These are phyloP conservation scores for Diogma glabrata DNA, from an alignment of 2,888 invertebrate species.

Conservation along the genomic window DNA sequence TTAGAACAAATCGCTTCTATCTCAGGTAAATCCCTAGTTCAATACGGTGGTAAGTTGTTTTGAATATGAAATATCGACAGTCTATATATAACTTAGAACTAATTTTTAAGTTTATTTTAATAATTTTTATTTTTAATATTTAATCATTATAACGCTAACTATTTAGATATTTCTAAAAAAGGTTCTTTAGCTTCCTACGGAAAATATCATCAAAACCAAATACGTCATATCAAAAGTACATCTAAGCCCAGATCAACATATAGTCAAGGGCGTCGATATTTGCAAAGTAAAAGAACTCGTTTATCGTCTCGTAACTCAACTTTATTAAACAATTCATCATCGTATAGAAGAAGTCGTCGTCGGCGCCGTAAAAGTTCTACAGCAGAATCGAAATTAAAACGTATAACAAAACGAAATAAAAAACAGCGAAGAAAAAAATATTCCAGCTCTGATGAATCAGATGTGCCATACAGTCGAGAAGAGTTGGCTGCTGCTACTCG, in stretches of 20 bases:
- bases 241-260: no score
- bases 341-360: neutral
- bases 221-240: no score
- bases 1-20: slow-evolving; percentile 33
- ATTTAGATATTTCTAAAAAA: slow-evolving; percentile 7
- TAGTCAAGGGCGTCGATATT: neutral
- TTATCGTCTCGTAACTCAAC: neutral
- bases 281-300: no score
- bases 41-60: no score
- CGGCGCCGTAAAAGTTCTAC: neutral
- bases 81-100: no score
- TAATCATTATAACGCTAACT: no score
- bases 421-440: neutral
- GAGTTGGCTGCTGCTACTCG: neutral
- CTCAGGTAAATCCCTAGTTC: no score
- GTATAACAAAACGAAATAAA: neutral
- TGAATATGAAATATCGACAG: no score
- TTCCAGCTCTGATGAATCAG: slow-evolving; percentile 1
- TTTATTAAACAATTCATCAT: no score
- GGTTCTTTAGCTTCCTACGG: slow-evolving; percentile 6
- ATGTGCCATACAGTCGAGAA: neutral
- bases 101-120: no score
- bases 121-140: no score
- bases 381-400: neutral
- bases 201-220: neutral